Conservation (phyloP, 2,797 vertebrate genomes). For the Semotilus atromaculatus region DNA sequence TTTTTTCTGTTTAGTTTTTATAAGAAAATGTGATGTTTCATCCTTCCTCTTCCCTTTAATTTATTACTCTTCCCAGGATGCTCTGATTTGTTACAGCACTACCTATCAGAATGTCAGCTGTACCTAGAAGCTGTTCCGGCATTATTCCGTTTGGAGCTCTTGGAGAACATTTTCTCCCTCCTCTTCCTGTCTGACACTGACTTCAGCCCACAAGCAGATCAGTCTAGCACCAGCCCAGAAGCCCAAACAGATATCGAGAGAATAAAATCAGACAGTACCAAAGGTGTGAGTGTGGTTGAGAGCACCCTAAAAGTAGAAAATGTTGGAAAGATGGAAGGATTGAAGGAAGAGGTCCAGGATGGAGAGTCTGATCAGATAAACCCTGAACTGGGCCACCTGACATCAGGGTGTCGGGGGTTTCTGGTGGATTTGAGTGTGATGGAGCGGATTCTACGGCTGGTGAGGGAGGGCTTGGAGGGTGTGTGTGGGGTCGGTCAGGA, state of each 20-base stretch:
- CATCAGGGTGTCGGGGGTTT: constrained; percentile 82
- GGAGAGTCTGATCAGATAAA: constrained; percentile 54
- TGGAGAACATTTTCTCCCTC: constrained; percentile 98
- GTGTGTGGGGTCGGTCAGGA: constrained; percentile 80
- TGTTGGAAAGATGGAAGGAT: constrained; percentile 50
- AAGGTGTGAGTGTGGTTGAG: neutral
- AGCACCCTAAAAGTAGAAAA: constrained; percentile 63
- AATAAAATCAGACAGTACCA: constrained; percentile 42
- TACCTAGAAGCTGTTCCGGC: constrained; percentile 85
- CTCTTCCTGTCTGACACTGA: constrained; percentile 89
- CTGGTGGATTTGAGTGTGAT: constrained; percentile 83
- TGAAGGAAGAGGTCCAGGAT: constrained; percentile 65
- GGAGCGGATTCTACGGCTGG: constrained; percentile 87
- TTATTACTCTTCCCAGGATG: constrained; percentile 72
- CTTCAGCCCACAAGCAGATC: constrained; percentile 73
- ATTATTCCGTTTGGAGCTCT: constrained; percentile 89
- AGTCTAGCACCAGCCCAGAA: constrained; percentile 45
- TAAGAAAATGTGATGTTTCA: neutral
- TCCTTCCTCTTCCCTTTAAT: constrained; percentile 9
- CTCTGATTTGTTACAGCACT: constrained; percentile 81
- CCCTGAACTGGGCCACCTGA: constrained; percentile 84
- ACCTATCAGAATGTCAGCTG: constrained; percentile 88
- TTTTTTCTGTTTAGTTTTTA: neutral
- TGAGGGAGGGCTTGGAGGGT: constrained; percentile 87
- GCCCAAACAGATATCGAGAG: constrained; percentile 1